A percentile compares a stretch with the other conserved stretches of the same genome.
phyloP scores from a whole-genome alignment of 1,140 invertebrate genomes.

The Lasioglossum baleicum region DNA sequence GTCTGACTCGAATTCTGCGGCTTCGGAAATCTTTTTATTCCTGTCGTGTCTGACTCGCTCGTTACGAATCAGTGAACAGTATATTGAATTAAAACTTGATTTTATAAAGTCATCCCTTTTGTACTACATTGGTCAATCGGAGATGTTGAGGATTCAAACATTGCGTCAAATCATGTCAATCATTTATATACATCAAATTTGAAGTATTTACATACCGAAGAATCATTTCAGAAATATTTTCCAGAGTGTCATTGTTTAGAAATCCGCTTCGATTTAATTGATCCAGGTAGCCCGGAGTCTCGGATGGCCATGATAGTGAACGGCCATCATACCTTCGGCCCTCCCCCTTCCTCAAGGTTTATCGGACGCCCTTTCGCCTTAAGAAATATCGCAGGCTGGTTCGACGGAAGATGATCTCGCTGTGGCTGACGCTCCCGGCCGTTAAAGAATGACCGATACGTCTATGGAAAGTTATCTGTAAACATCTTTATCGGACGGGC shows the following conservation, averaged over 20 bases:
- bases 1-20: no score
- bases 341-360: conserved; percentile 16
- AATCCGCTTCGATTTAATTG: not conserved
- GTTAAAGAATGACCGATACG: conserved; percentile 55
- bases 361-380: conserved; percentile 23
- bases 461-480: conserved; percentile 31
- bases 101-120: no score
- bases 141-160: no score
- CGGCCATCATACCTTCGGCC: conserved; percentile 18
- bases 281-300: not conserved
- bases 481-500: conserved; percentile 38
- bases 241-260: not conserved
- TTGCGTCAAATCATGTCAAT: no score
- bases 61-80: no score
- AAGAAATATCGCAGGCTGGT: conserved; percentile 52
- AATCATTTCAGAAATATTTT: no score
- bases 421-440: conserved; percentile 30
- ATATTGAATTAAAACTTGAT: no score
- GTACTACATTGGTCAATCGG: no score
- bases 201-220: no score
- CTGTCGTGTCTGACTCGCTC: no score
- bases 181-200: no score
- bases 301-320: conserved; percentile 10
- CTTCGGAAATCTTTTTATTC: no score
- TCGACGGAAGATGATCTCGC: conserved; percentile 38